Evolutionary conservation across 2,888 invertebrate species (phyloP).

Genomic region (Acanthosepion lycidas): DNA sequence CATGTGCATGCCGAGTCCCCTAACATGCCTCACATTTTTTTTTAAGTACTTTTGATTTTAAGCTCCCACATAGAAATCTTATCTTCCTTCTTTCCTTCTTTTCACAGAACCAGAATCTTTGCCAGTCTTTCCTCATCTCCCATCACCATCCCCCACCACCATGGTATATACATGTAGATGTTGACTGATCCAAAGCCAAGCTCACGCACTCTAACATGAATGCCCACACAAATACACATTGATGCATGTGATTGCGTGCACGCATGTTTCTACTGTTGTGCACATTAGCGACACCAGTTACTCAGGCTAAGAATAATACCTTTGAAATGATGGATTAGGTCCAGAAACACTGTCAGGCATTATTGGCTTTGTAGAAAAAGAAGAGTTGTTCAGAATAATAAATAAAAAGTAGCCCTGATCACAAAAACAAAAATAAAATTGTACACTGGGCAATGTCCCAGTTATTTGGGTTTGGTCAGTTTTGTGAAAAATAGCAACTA

Average conservation of each 20-base stretch:
- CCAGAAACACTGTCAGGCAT: background rate
- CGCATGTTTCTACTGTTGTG: background rate
- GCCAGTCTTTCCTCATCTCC: background rate
- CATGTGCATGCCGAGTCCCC: background rate
- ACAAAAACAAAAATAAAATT: too few relatives aligned
- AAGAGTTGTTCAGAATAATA: too few relatives aligned
- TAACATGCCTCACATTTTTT: too few relatives aligned
- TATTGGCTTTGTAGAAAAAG: too few relatives aligned
- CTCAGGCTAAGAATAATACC: constrained; percentile 22
- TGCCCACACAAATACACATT: background rate
- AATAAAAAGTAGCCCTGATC: too few relatives aligned
- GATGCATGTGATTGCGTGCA: background rate
- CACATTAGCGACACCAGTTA: background rate
- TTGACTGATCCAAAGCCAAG: background rate
- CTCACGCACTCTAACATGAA: background rate
- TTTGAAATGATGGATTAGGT: background rate
- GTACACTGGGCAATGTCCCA: too few relatives aligned
- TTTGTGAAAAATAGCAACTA: too few relatives aligned
- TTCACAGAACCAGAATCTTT: background rate
- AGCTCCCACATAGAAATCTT: background rate
- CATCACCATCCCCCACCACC: background rate
- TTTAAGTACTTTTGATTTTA: too few relatives aligned
- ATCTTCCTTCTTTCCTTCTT: background rate
- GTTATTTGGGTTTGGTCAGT: too few relatives aligned
- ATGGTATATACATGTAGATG: background rate